phyloP scores from a whole-genome alignment of 2,888 invertebrate genomes.

The Parnassius mnemosyne region DNA sequence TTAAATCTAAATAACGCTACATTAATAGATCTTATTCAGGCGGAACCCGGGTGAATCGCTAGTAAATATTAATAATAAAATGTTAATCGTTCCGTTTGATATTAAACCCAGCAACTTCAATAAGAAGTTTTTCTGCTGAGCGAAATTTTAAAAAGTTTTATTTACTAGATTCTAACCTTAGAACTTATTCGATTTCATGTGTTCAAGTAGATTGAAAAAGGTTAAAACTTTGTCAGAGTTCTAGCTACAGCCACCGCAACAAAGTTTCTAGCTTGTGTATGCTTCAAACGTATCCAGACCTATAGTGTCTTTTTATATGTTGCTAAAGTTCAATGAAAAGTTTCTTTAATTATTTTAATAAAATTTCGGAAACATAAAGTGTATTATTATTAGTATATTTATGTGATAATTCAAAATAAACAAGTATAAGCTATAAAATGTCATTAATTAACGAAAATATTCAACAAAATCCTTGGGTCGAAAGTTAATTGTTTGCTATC shows the following conservation, averaged over 20 bases:
- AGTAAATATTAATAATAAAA: too few relatives aligned
- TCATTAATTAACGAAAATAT: too few relatives aligned
- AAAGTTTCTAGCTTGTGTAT: slow-evolving; percentile 11
- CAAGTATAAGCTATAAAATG: too few relatives aligned
- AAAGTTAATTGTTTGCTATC: too few relatives aligned
- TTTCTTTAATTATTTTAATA: not conserved
- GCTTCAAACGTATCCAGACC: not conserved
- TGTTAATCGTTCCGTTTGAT: too few relatives aligned
- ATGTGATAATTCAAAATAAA: too few relatives aligned
- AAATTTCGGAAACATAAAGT: not conserved
- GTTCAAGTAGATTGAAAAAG: slow-evolving; percentile 15
- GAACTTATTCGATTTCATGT: slow-evolving; percentile 23
- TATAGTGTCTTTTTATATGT: slow-evolving; percentile 2
- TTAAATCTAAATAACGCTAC: too few relatives aligned
- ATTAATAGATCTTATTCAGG: too few relatives aligned
- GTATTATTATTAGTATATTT: too few relatives aligned
- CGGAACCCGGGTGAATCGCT: too few relatives aligned
- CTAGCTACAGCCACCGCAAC: slow-evolving; percentile 10
- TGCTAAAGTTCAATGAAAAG: not conserved
- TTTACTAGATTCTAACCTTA: slow-evolving; percentile 17
- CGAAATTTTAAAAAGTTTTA: slow-evolving; percentile 12
- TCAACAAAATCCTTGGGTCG: too few relatives aligned
- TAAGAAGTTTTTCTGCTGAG: not conserved
- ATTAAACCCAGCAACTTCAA: too few relatives aligned
- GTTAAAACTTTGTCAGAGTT: slow-evolving; percentile 11